Evolutionary conservation across 2,888 invertebrate genomes (phyloP), one percentile per base, ranked within the genome.

Genomic region (Plutella xylostella): DNA sequence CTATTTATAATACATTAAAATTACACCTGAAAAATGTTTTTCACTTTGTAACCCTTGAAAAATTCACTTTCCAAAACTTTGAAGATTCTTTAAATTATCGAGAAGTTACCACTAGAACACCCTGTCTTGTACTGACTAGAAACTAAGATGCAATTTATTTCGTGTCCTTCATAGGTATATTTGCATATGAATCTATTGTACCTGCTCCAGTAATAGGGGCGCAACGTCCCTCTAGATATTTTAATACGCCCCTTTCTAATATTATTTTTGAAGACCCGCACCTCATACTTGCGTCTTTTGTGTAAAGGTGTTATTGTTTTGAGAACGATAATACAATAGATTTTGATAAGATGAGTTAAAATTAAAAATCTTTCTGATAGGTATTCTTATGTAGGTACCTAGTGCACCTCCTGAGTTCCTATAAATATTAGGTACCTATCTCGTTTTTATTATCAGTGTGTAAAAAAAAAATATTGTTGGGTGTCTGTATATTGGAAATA

Each of bases 131-230:
- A 82, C 79, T 80, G 72, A 72, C 62, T 61, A 52, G 50, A 55
- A 61, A 51, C 55, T 55, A 60, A 58, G 52, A 58, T 55, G 55
- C 51, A 57, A 52, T 60, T 53, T 51, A 65, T 58, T 58, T 64
- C 54, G 62, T 60, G 54, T 61, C 48, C 56, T 52, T 55, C 58
- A 15, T 5, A n/a, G n/a, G n/a, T n/a, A 9, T 17, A 43, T 72
- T 69, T 75, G 67, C 70, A 71, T 73, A 68, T 57, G 22, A 39
- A 42, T 48, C 61, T 58, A 65, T 72, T 72, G 64, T 69, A 58
- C 51, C 62, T 55, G 56, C 61, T 64, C 56, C 60, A 55, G 55
- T 46, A 38, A 51, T 68, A 60, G 70, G 74, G 70, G 61, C 60
- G 55, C 17, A 11, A n/a, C 9, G 3, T 11, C 38, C 38, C 12